Percentiles rank a stretch among this genome's conserved stretches.
Conservation (phyloP, 2,888 invertebrate genomes). For the Stenolophus ochropezus region DNA sequence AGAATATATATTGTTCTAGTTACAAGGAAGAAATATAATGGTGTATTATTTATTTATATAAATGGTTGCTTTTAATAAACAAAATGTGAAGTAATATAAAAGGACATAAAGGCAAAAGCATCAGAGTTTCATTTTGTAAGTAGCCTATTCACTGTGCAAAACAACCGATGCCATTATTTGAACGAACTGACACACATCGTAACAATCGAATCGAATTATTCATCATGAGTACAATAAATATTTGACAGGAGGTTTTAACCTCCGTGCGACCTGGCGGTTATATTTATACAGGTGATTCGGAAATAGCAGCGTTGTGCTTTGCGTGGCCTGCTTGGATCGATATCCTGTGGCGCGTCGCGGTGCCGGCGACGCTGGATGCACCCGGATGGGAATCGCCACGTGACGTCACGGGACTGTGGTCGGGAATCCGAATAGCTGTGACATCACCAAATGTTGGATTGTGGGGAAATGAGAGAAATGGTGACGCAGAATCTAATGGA, state of each 20-base stretch:
- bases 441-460: no score
- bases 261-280: slow-evolving; percentile 7
- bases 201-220: slow-evolving; percentile 17
- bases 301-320: slow-evolving; percentile 18
- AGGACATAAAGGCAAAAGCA: background rate
- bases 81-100: no score
- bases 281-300: slow-evolving; percentile 30
- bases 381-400: slow-evolving; percentile 32
- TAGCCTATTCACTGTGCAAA: background rate
- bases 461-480: no score
- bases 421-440: slow-evolving; percentile 6
- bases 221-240: slow-evolving; percentile 21
- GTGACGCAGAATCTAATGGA: no score
- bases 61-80: no score
- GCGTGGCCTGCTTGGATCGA: slow-evolving; percentile 18
- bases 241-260: slow-evolving; percentile 28
- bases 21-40: no score
- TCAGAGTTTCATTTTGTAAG: slow-evolving; percentile 28
- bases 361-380: background rate
- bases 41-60: no score
- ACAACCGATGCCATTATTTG: slow-evolving; percentile 13
- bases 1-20: no score
- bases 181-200: background rate
- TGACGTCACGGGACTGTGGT: slow-evolving; percentile 28
- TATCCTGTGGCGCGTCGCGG: background rate